Percentiles rank a stretch among this genome's conserved stretches.
These are phyloP conservation scores for Pseudoatta argentina DNA, from an alignment of 1,140 invertebrate genomes.

Conservation along the genomic window DNA sequence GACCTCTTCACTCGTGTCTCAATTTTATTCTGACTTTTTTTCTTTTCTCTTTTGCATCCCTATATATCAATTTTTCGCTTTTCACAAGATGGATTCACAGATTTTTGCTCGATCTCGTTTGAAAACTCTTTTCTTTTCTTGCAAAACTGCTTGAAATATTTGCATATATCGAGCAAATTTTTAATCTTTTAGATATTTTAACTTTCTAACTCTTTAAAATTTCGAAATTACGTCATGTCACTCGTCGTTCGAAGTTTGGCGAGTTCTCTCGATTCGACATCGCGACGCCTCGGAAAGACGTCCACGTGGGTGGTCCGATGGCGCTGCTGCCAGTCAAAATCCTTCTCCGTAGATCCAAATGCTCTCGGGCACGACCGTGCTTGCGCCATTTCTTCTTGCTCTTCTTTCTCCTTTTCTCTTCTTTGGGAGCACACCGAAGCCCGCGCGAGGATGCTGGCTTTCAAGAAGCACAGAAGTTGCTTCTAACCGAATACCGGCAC, in stretches of 20 bases:
- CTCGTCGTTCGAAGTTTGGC: slow-evolving; percentile 20
- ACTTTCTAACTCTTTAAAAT: not conserved
- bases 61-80: slow-evolving; percentile 33
- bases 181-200: not conserved
- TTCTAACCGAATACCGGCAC: slow-evolving; percentile 67
- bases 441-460: slow-evolving; percentile 47
- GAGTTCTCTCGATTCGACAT: slow-evolving; percentile 34
- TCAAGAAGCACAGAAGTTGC: slow-evolving; percentile 64
- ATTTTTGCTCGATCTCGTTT: not conserved
- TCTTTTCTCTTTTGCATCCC: slow-evolving; percentile 14
- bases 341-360: slow-evolving; percentile 58
- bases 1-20: slow-evolving; percentile 80
- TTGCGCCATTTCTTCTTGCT: slow-evolving; percentile 57
- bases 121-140: not conserved
- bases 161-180: not conserved
- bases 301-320: slow-evolving; percentile 76
- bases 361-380: slow-evolving; percentile 45
- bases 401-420: slow-evolving; percentile 2
- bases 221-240: not conserved
- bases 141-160: not conserved
- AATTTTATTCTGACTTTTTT: slow-evolving; percentile 62
- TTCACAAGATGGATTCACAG: not conserved
- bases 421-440: not conserved
- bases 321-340: slow-evolving; percentile 77
- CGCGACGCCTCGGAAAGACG: slow-evolving; percentile 64